Percentiles rank a stretch among this genome's conserved stretches.
Evolutionary conservation across 2,888 invertebrate genomes (phyloP).

Genomic region (Habroteleia sp.): DNA sequence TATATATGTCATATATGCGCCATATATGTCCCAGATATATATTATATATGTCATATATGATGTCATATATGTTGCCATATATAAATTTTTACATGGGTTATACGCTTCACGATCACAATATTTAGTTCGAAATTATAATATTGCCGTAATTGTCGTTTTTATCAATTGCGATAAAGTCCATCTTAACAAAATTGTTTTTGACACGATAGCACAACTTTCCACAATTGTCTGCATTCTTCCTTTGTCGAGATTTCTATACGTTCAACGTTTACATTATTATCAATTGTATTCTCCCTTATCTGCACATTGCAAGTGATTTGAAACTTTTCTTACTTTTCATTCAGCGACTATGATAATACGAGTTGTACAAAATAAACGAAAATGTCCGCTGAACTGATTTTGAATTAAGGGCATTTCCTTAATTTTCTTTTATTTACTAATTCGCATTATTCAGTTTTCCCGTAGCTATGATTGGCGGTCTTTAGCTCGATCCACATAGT

Average conservation of each 20-base stretch:
- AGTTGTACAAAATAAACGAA: slow-evolving; percentile 5
- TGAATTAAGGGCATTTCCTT: too few relatives aligned
- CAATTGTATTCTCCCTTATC: slow-evolving; percentile 29
- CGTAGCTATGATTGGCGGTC: too few relatives aligned
- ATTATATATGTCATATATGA: too few relatives aligned
- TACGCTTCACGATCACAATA: too few relatives aligned
- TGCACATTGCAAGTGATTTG: slow-evolving; percentile 13
- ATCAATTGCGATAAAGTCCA: slow-evolving; percentile 11
- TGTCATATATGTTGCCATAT: too few relatives aligned
- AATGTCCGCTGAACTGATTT: too few relatives aligned
- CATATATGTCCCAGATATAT: too few relatives aligned
- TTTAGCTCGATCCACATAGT: too few relatives aligned
- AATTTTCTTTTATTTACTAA: too few relatives aligned
- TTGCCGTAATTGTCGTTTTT: slow-evolving; percentile 6
- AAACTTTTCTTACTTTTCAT: slow-evolving; percentile 21
- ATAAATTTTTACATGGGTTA: too few relatives aligned
- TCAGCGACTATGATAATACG: slow-evolving; percentile 11
- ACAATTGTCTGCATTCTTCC: slow-evolving; percentile 19
- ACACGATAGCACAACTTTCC: slow-evolving; percentile 26
- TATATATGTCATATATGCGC: too few relatives aligned
- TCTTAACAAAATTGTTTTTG: slow-evolving; percentile 18
- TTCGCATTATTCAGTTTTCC: too few relatives aligned
- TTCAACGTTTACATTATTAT: slow-evolving; percentile 35
- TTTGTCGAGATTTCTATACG: slow-evolving; percentile 35
- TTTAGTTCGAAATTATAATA: background rate